These are phyloP conservation scores for Taurulus bubalis DNA, from an alignment of 2,113 vertebrate genomes.

Conservation along the genomic window DNA sequence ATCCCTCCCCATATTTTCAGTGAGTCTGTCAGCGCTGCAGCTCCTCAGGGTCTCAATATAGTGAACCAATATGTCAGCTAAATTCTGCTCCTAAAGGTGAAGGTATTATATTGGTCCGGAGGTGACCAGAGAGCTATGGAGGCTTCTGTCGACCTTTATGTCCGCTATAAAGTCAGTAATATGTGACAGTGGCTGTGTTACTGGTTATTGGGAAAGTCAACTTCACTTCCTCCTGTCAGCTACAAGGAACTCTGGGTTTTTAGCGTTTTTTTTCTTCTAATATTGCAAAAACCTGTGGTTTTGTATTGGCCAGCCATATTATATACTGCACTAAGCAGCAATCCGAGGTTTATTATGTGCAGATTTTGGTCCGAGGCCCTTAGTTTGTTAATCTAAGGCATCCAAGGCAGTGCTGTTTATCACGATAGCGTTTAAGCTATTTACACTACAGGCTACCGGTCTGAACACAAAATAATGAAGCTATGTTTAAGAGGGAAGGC, in stretches of 20 bases:
- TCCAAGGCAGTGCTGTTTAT: constrained; percentile 40
- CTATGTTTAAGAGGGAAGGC: not conserved
- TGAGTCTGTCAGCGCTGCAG: constrained; percentile 48
- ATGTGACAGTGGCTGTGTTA: constrained; percentile 18
- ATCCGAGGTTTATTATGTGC: constrained; percentile 30
- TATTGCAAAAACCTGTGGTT: constrained; percentile 37
- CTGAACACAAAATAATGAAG: not conserved
- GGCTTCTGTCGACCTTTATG: constrained; percentile 14
- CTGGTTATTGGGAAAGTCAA: constrained; percentile 16
- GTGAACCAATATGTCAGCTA: constrained; percentile 33
- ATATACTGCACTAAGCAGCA: constrained; percentile 40
- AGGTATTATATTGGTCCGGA: not conserved
- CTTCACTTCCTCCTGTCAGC: constrained; percentile 30
- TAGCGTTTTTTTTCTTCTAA: constrained; percentile 25
- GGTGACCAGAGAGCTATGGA: constrained; percentile 4
- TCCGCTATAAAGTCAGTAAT: constrained; percentile 30
- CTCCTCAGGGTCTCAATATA: constrained; percentile 26
- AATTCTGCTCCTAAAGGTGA: constrained; percentile 27
- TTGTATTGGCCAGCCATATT: constrained; percentile 32
- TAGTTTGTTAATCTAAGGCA: constrained; percentile 36
- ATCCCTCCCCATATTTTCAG: constrained; percentile 42
- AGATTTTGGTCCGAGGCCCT: constrained; percentile 34
- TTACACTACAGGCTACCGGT: not conserved
- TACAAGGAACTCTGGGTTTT: constrained; percentile 24
- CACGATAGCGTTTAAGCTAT: not conserved